Conservation (phyloP, 2,888 invertebrate genomes). For the Atrina japonica region DNA sequence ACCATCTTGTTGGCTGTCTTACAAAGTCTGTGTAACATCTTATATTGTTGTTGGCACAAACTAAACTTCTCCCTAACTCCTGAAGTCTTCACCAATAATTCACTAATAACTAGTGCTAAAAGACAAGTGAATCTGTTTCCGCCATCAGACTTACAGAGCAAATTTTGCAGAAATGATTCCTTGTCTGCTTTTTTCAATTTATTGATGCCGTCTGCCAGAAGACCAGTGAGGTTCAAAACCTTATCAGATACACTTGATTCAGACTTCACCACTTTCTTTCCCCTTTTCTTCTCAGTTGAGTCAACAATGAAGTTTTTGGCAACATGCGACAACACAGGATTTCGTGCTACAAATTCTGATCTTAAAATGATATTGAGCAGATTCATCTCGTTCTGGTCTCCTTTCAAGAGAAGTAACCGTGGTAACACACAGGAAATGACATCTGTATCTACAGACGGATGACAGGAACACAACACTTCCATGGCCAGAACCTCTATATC, state of each 20-base stretch:
- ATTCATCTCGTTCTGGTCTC: neutral
- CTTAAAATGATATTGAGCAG: neutral
- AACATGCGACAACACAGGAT: neutral
- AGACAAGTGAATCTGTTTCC: slow-evolving; percentile 28
- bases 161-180: neutral
- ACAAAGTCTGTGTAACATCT: neutral
- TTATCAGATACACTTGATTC: neutral
- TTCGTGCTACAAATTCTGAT: slow-evolving; percentile 12
- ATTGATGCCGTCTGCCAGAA: neutral
- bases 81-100: slow-evolving; percentile 44
- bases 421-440: slow-evolving; percentile 15
- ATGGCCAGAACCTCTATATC: neutral
- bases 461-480: slow-evolving; percentile 17
- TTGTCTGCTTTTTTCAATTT: neutral
- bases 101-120: slow-evolving; percentile 45
- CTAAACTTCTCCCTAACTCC: slow-evolving; percentile 17
- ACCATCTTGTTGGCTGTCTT: too few species aligned
- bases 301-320: too few species aligned
- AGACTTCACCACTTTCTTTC: neutral
- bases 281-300: neutral
- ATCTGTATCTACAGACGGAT: slow-evolving; percentile 5
- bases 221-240: slow-evolving; percentile 2
- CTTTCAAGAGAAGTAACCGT: slow-evolving; percentile 8
- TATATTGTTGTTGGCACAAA: neutral
- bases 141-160: neutral